Evolutionary conservation across 2,113 vertebrate genomes (phyloP).

Genomic region (Oxygymnocypris stewartii): DNA sequence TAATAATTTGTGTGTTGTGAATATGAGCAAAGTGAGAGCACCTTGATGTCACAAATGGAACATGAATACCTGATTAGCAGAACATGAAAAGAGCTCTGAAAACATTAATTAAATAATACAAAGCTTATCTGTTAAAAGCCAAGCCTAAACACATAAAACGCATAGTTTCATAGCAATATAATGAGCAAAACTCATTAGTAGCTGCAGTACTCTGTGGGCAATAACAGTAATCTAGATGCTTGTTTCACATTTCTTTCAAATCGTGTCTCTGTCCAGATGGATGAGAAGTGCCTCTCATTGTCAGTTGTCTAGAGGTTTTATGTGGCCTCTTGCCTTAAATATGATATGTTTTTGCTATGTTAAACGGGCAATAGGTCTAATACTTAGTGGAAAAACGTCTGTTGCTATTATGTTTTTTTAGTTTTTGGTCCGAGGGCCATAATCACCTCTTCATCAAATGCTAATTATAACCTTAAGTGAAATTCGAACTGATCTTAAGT

Average conservation of each 20-base stretch:
- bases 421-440: neutral
- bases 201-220: neutral
- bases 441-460: neutral
- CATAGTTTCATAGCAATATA: neutral
- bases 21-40: neutral
- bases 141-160: neutral
- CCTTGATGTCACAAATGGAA: slow-evolving; percentile 4
- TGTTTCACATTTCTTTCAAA: slow-evolving; percentile 22
- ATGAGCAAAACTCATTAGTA: neutral
- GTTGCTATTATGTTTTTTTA: neutral
- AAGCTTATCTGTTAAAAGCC: neutral
- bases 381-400: neutral
- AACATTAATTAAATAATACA: neutral
- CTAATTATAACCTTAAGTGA: neutral
- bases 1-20: slow-evolving; percentile 39
- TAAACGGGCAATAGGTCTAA: slow-evolving; percentile 2
- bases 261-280: neutral
- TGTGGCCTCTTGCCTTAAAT: slow-evolving; percentile 6
- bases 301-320: slow-evolving; percentile 15
- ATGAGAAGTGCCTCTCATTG: neutral
- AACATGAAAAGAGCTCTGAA: neutral
- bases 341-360: slow-evolving; percentile 15
- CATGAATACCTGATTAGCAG: slow-evolving; percentile 12
- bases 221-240: neutral
- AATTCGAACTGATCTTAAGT: slow-evolving; percentile 15